phyloP scores from a whole-genome alignment of 2,113 vertebrate genomes.

The Enhydra lutris region DNA sequence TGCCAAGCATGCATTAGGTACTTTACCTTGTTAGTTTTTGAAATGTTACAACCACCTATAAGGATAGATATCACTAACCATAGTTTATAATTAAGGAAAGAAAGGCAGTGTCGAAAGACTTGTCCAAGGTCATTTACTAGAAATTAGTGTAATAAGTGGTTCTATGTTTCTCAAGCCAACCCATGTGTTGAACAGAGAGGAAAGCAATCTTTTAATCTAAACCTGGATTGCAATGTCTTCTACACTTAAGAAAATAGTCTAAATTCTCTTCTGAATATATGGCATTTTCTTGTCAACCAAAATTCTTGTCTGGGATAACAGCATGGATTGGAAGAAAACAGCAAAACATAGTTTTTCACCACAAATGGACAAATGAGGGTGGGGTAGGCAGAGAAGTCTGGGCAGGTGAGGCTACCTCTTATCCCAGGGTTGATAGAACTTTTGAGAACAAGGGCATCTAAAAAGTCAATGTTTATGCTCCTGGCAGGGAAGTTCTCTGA shows the following conservation, averaged over 20 bases:
- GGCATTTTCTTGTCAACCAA: not conserved
- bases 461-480: not conserved
- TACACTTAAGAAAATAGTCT: not conserved
- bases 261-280: not conserved
- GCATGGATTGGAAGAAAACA: not conserved
- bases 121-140: not conserved
- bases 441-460: not conserved
- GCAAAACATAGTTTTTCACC: not conserved
- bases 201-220: not conserved
- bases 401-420: not conserved
- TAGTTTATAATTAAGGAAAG: not conserved
- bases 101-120: not conserved
- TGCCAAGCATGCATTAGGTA: fast-evolving
- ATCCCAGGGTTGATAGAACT: not conserved
- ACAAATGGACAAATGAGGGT: not conserved
- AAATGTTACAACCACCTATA: not conserved
- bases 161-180: not conserved
- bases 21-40: no score
- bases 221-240: not conserved
- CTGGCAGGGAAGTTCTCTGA: not conserved
- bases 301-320: not conserved
- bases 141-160: not conserved
- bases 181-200: not conserved
- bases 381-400: not conserved
- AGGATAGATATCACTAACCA: no score